A percentile compares a stretch with the other conserved stretches of the same genome.
These are phyloP conservation scores for Orthonevra nobilis DNA, from an alignment of 2,888 invertebrate species.

Conservation along the genomic window DNA sequence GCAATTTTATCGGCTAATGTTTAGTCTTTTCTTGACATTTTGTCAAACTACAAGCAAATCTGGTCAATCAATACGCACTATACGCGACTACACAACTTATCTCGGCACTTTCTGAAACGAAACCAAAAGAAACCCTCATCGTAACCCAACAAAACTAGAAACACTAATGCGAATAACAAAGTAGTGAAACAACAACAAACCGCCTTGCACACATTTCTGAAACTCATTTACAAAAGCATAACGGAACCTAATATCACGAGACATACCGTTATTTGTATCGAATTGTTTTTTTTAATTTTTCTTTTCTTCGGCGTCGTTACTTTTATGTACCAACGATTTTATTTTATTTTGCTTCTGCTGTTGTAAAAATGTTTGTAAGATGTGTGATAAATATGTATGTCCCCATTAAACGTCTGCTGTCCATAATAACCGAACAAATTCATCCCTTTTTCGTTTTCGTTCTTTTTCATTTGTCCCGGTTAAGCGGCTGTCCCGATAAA, in stretches of 20 bases:
- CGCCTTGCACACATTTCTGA: not conserved
- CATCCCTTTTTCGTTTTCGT: not conserved
- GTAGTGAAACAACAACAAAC: not conserved
- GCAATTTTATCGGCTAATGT: not conserved
- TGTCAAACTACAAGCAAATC: not conserved
- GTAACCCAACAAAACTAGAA: not conserved
- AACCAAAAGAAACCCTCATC: not conserved
- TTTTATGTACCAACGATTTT: not conserved
- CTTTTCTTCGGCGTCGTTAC: not conserved
- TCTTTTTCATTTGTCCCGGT: not conserved
- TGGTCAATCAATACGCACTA: not conserved
- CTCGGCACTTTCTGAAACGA: not conserved
- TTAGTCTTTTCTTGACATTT: not conserved
- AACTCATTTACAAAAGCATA: not conserved
- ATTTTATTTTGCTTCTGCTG: not conserved
- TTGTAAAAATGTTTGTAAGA: not conserved
- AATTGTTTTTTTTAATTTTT: not conserved
- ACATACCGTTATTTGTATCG: not conserved
- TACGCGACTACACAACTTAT: not conserved
- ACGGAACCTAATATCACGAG: not conserved
- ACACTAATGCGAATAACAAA: not conserved
- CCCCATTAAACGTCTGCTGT: not conserved
- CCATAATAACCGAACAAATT: not conserved
- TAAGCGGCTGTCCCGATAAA: not conserved
- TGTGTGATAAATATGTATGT: not conserved